A percentile compares a stretch with the other conserved stretches of the same genome.
These are phyloP conservation scores for Macrobrachium nipponense DNA, from an alignment of 1,140 invertebrate species.

Conservation along the genomic window DNA sequence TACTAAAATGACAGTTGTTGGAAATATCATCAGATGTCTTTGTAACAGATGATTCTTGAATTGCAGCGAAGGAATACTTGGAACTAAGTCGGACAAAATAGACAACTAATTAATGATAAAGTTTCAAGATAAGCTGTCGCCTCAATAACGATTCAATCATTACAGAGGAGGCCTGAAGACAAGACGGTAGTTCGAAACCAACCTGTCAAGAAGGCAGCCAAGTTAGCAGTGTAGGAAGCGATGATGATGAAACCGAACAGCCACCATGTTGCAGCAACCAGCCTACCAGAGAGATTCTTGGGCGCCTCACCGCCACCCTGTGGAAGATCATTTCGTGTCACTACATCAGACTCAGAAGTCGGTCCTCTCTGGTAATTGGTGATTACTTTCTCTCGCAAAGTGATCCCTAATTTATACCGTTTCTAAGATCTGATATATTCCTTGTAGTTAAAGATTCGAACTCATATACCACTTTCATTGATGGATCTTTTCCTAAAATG, in stretches of 20 bases:
- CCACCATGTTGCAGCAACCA: conserved; percentile 98
- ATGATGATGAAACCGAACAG: conserved; percentile 98
- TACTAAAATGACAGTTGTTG: no score
- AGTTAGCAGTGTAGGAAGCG: conserved; percentile 97
- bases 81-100: neutral
- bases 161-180: neutral
- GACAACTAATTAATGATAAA: neutral
- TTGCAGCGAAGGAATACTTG: neutral
- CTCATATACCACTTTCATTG: no score
- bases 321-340: conserved; percentile 5
- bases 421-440: no score
- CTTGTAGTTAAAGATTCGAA: no score
- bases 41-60: neutral
- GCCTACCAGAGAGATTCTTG: conserved; percentile 89
- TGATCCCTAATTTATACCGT: neutral
- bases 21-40: no score
- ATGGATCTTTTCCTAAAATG: no score
- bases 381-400: no score
- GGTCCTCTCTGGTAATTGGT: neutral
- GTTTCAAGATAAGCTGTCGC: neutral
- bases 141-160: neutral
- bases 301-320: conserved; percentile 94
- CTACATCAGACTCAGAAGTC: neutral
- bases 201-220: conserved; percentile 80
- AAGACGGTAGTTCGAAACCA: neutral